These are phyloP conservation scores for Mesocentrotus franciscanus DNA, from an alignment of 53 echinoderm and acorn worm genomes.

Conservation along the genomic window DNA sequence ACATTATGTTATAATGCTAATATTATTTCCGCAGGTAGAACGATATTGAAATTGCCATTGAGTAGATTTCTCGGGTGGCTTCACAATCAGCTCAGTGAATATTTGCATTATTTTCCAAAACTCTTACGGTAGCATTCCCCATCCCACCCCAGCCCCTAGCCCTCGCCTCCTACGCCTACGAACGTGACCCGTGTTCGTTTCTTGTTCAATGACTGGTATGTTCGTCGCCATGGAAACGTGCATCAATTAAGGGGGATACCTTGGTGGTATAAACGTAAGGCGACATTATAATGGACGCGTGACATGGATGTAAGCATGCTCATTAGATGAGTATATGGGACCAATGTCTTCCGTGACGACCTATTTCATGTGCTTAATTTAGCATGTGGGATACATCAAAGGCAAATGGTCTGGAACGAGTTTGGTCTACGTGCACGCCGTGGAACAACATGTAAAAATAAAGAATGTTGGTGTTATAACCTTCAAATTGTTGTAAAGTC, in stretches of 20 bases:
- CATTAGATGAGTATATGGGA: conserved; percentile 9
- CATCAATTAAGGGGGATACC: not conserved
- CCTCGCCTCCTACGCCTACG: not conserved
- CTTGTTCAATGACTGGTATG: not conserved
- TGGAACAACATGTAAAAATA: not conserved
- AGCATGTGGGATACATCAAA: not conserved
- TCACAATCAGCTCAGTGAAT: too few species aligned
- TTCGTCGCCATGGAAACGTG: not conserved
- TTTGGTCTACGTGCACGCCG: not conserved
- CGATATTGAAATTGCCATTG: too few species aligned
- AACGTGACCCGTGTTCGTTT: not conserved
- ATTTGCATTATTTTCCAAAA: too few species aligned
- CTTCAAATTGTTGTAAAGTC: not conserved
- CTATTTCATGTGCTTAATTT: conserved; percentile 17
- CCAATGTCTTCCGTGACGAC: conserved; percentile 21
- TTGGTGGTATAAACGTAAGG: not conserved
- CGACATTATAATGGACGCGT: not conserved
- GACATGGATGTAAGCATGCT: conserved; percentile 8
- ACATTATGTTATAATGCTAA: too few species aligned
- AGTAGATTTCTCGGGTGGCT: too few species aligned
- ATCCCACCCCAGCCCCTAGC: too few species aligned
- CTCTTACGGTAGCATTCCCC: too few species aligned
- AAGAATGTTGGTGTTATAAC: not conserved
- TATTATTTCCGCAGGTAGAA: too few species aligned
- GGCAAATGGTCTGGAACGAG: not conserved